Conservation (phyloP, 2,888 invertebrate species). For the Brachynemurus nebulosus region DNA sequence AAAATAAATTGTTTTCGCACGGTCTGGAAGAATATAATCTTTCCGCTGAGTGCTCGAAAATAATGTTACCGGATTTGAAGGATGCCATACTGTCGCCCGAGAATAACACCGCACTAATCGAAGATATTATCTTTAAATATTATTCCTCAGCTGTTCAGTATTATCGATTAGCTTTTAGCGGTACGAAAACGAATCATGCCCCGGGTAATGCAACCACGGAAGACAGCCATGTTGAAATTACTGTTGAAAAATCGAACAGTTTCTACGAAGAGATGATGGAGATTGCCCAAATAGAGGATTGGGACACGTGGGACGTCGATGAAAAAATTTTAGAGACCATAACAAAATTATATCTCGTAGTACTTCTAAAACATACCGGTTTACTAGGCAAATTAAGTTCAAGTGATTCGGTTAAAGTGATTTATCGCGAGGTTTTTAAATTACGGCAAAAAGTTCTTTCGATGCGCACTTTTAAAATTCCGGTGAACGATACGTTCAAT, state of each 20-base stretch:
- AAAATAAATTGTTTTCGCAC: slow-evolving; percentile 29
- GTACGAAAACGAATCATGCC: neutral
- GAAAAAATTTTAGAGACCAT: slow-evolving; percentile 34
- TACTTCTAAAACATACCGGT: slow-evolving; percentile 38
- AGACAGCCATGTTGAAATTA: slow-evolving; percentile 17
- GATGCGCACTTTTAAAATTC: slow-evolving; percentile 6
- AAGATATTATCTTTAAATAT: neutral
- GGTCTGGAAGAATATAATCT: slow-evolving; percentile 23
- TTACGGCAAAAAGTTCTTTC: slow-evolving; percentile 15
- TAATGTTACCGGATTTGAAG: neutral
- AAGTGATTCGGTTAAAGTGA: neutral
- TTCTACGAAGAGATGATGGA: slow-evolving; percentile 31
- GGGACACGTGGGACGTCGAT: slow-evolving; percentile 35
- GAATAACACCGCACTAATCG: neutral
- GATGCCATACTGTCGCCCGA: neutral
- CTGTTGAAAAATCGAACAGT: slow-evolving; percentile 4
- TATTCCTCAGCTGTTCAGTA: neutral
- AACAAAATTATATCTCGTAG: slow-evolving; percentile 35
- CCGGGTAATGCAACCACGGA: slow-evolving; percentile 19
- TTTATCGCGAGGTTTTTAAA: slow-evolving; percentile 15
- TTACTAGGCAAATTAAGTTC: slow-evolving; percentile 26
- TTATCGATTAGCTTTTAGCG: neutral
- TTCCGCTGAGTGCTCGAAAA: neutral
- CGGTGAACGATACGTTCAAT: neutral
- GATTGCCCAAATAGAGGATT: slow-evolving; percentile 31